Base-by-base conservation (phyloP, 2,888 invertebrate species). In the Torymus texanus region DNA sequence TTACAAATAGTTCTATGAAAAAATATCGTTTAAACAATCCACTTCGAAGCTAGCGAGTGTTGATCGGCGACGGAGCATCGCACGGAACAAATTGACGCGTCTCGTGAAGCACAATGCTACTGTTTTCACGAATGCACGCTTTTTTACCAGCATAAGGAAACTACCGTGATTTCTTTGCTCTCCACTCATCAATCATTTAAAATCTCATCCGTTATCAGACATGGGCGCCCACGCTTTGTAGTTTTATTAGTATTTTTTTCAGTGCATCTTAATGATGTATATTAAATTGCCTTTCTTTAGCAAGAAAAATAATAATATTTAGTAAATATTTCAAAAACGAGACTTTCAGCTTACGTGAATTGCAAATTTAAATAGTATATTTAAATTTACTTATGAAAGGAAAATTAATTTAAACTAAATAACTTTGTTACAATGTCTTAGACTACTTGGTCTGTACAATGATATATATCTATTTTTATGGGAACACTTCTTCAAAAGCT, bases 1-100 rank as follows among this genome's bases (percentile, higher is more conserved):
- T 11, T 76, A 81, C 76, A 79, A 75, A 75, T 71, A 78, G 63
- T 55, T 73, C 58, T 74, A 79, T 79, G 76, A 63, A 76, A 78
- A 81, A 81, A 76, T 73, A 75, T 76, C 8, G 14, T 76, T 78
- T 53, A 74, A 76, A 79, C 70, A 76, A 79, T 70, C 56, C 70
- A 51, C 62, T 70, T 76, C 56, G 56, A 78, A 75, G 53, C 59
- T 78, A 74, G 65, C 62, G 29, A 77, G 63, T 41, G 41, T 67
- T 50, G 59, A 71, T 55, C 68, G 21, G 55, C 71, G 41, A 66
- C 58, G 75, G 41, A 8, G 51, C 29, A 62, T 67, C 59, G 59
- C 74, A 10, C 16, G 59, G 71, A 78, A 78, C 75, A 67, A 71
- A 81, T 67, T 70, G 68, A 65, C 74, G 59, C 51, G 41, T 11